phyloP scores from a whole-genome alignment of 2,113 vertebrate species.

The Columba janthina region DNA sequence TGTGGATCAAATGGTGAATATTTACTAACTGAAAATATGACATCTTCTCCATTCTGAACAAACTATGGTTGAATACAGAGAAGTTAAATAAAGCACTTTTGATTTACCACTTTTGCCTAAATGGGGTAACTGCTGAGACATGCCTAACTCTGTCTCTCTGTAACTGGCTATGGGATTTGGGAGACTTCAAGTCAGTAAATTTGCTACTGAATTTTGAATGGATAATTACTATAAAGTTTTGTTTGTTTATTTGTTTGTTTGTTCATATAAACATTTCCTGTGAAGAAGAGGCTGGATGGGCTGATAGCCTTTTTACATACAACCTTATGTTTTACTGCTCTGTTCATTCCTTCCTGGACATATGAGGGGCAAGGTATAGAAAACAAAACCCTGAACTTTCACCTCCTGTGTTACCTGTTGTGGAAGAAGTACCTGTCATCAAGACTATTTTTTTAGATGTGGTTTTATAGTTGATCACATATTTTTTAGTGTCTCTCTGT shows the following conservation, averaged over 20 bases:
- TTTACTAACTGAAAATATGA: not conserved
- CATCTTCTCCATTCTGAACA: not conserved
- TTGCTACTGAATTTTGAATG: not conserved
- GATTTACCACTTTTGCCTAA: not conserved
- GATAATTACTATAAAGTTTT: not conserved
- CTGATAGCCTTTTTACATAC: not conserved
- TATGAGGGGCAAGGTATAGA: not conserved
- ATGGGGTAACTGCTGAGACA: not conserved
- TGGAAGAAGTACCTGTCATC: not conserved
- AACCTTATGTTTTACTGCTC: not conserved
- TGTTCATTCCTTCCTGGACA: not conserved
- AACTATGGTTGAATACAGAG: not conserved
- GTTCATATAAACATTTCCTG: not conserved
- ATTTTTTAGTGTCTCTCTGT: not conserved
- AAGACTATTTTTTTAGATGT: not conserved
- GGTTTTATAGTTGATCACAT: not conserved
- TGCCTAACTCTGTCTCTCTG: not conserved
- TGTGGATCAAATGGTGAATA: not conserved
- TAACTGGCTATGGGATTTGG: not conserved
- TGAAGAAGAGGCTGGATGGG: not conserved
- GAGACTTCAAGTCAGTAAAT: not conserved
- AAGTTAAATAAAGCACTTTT: not conserved
- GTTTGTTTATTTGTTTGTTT: not conserved
- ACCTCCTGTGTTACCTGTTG: fast-evolving
- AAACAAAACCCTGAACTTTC: not conserved